These are phyloP conservation scores for Drosophila leonis DNA, from an alignment of 2,888 invertebrate genomes.

Conservation along the genomic window DNA sequence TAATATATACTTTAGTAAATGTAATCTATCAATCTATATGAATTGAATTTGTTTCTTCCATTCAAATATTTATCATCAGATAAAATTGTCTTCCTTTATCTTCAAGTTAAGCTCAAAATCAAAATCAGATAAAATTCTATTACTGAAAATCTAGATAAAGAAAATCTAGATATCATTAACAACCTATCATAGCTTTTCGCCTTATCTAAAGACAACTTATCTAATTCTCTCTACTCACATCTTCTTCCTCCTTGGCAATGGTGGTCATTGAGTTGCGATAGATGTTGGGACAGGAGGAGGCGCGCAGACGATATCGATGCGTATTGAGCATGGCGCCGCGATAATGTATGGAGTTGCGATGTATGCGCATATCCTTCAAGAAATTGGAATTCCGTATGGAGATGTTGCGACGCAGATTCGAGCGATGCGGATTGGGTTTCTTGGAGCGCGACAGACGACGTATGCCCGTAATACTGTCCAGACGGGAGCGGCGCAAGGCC, in stretches of 20 bases:
- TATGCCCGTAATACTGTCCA: constrained; percentile 78
- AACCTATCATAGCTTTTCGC: neutral
- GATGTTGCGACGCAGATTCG: constrained; percentile 83
- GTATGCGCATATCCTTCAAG: constrained; percentile 89
- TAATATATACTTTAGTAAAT: too few species aligned
- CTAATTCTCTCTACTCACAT: constrained; percentile 86
- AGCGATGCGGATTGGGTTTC: constrained; percentile 78
- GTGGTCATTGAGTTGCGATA: constrained; percentile 95
- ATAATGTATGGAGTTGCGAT: constrained; percentile 93
- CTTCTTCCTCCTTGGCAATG: constrained; percentile 90
- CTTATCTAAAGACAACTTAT: neutral
- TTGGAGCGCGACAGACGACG: constrained; percentile 81
- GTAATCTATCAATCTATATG: too few species aligned
- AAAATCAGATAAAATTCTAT: neutral
- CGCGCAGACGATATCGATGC: constrained; percentile 92
- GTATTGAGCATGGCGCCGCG: constrained; percentile 94
- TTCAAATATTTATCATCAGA: too few species aligned
- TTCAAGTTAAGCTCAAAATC: neutral
- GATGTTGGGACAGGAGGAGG: constrained; percentile 96
- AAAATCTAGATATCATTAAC: neutral
- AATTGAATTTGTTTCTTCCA: too few species aligned
- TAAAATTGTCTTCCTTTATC: too few species aligned
- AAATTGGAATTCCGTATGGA: constrained; percentile 87
- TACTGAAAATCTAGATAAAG: neutral
- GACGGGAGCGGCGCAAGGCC: constrained; percentile 62